A percentile compares a stretch with the other conserved stretches of the same genome.
Evolutionary conservation across 2,888 invertebrate species (phyloP).

Genomic region (Tridacna gigas): DNA sequence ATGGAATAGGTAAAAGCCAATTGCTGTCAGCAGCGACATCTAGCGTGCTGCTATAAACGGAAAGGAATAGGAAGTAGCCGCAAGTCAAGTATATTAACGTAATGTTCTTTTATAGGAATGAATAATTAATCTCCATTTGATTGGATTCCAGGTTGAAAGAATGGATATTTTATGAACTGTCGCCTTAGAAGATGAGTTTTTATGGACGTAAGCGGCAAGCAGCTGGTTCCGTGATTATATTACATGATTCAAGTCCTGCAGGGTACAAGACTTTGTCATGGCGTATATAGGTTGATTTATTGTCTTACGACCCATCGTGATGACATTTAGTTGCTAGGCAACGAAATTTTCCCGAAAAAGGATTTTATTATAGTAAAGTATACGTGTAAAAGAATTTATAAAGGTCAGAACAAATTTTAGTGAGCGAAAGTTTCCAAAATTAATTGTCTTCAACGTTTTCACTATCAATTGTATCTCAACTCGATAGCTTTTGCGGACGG

Average conservation of each 20-base stretch:
- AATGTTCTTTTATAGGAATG: conserved; percentile 48
- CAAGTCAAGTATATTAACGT: conserved; percentile 28
- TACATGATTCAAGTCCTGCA: conserved; percentile 15
- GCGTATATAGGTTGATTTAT: conserved; percentile 25
- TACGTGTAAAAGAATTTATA: conserved; percentile 10
- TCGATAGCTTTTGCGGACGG: too few species aligned
- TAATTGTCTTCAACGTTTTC: background rate
- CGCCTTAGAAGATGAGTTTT: conserved; percentile 41
- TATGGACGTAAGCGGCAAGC: conserved; percentile 38
- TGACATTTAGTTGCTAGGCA: conserved; percentile 25
- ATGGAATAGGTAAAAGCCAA: background rate
- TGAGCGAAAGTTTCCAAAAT: too few species aligned
- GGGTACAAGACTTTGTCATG: conserved; percentile 18
- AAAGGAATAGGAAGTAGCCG: conserved; percentile 11
- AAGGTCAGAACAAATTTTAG: conserved; percentile 1
- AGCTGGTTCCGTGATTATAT: conserved; percentile 36
- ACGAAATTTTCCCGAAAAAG: conserved; percentile 13
- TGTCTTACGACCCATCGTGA: conserved; percentile 6
- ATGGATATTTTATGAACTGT: conserved; percentile 45
- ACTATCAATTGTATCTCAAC: too few species aligned
- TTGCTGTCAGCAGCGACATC: background rate
- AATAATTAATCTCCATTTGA: conserved; percentile 57
- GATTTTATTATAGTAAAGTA: conserved; percentile 15
- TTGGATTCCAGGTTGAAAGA: conserved; percentile 53
- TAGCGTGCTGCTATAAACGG: conserved; percentile 21